Evolutionary conservation across 2,113 vertebrate genomes (phyloP), one percentile per base, ranked within the genome.

Genomic region (Cyanoramphus novaezelandiae): DNA sequence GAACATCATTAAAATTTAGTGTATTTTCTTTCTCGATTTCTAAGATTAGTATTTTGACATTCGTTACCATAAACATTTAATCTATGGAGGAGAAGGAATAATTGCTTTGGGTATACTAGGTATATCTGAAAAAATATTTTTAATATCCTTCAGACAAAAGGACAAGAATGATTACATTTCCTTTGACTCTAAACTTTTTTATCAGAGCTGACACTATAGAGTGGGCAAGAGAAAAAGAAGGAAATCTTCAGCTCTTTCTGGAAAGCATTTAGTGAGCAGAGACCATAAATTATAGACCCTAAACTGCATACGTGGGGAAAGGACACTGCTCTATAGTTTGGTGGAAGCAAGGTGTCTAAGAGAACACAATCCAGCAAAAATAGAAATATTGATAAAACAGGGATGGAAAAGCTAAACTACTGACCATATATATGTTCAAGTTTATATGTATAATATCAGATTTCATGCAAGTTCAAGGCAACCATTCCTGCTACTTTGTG

Each of bases 41-140:
- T n/a, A 78, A 64, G 68, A 96, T 64, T 49, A 94, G 74, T 80
- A 90, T 69, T 93, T 68, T 93, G 93, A 96, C 86, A 94, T 52
- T 44, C 17, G 65, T 87, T 92, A 89, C 37, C 83, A 93, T 94
- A 95, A 96, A 90, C 72, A 76, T 68, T 86, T 87, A 88, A 94
- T 82, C 57, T 79, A 62, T 27, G 53, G 16, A 23, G 74, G 17
- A 84, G 52, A 93, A 94, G 29, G 65, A 82, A 47, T 75, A 94
- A 92, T 62, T 87, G 49, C 57, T 87, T 84, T 82, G 65, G 19
- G 46, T 82, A 69, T 35, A 60, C 41, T 27, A n/a, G 39, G 23
- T 62, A 24, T 75, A 90, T 47, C 68, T 86, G 60, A 60, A 95
- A 93, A 86, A 65, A 8, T 17, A 71, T n/a, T 80, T 50, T 68